These are phyloP conservation scores for Rhincodon typus DNA, from an alignment of 2,797 vertebrate species.

Conservation along the genomic window DNA sequence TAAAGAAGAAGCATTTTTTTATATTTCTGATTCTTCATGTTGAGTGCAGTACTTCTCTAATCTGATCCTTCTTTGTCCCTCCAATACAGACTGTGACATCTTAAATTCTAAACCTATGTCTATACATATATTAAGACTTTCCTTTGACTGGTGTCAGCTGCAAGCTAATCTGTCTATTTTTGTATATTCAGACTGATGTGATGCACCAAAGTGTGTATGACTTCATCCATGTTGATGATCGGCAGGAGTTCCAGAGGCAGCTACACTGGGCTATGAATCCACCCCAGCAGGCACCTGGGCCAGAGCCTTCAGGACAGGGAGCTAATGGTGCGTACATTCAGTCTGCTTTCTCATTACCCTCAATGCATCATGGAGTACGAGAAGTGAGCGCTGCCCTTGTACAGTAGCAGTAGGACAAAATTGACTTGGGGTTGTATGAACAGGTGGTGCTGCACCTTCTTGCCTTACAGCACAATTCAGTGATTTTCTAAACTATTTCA, in stretches of 20 bases:
- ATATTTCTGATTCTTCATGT: not conserved
- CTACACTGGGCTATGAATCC: conserved; percentile 98
- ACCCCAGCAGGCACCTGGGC: conserved; percentile 59
- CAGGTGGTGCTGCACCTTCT: not conserved
- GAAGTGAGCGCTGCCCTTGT: not conserved
- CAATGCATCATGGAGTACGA: not conserved
- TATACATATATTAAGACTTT: not conserved
- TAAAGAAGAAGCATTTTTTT: not conserved
- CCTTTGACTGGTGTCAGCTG: not conserved
- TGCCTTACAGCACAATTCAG: not conserved
- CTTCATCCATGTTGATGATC: conserved; percentile 94
- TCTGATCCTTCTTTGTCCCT: not conserved
- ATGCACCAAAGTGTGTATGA: conserved; percentile 95
- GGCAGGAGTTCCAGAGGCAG: conserved; percentile 85
- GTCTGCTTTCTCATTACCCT: not conserved
- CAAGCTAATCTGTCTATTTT: conserved; percentile 31
- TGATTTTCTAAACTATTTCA: too few relatives aligned
- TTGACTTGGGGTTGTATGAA: not conserved
- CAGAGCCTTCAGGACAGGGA: conserved; percentile 59
- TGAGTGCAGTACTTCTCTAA: not conserved
- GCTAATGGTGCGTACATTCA: conserved; percentile 55
- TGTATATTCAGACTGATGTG: conserved; percentile 76
- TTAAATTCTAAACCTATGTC: not conserved
- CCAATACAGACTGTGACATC: not conserved
- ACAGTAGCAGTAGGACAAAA: not conserved